phyloP scores from a whole-genome alignment of 2,113 vertebrate genomes.

The Microcebus tavaratra region DNA sequence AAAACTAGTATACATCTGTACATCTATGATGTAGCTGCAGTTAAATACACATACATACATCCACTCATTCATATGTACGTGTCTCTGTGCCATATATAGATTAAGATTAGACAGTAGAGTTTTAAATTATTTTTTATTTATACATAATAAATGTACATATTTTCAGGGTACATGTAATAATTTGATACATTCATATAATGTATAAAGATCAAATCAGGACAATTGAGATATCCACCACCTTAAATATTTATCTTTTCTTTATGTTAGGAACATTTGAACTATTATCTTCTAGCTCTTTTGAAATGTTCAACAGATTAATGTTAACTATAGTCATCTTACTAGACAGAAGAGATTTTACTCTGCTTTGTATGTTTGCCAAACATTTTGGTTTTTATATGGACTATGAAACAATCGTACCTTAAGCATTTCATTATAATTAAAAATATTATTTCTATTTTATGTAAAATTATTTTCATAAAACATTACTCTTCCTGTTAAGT shows the following conservation, averaged over 20 bases:
- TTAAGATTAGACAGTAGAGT: neutral
- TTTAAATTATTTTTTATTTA: neutral
- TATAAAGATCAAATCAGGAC: neutral
- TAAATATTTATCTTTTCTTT: neutral
- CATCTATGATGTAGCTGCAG: neutral
- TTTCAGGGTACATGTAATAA: neutral
- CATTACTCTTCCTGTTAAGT: neutral
- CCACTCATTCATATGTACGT: neutral
- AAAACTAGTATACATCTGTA: neutral
- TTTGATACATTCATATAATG: neutral
- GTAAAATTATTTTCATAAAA: constrained; percentile 6
- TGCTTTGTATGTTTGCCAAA: neutral
- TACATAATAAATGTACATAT: neutral
- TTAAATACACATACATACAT: neutral
- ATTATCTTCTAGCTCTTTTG: neutral
- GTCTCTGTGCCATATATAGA: neutral
- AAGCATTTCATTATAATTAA: neutral
- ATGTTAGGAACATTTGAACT: neutral
- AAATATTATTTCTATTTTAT: neutral
- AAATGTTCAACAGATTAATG: neutral
- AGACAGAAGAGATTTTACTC: neutral
- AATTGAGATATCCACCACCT: neutral
- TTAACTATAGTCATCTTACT: neutral
- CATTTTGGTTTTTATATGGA: constrained; percentile 25
- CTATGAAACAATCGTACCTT: neutral